Evolutionary conservation across 2,797 vertebrate genomes (phyloP), one percentile per base, ranked within the genome.

Genomic region (Zonotrichia albicollis): DNA sequence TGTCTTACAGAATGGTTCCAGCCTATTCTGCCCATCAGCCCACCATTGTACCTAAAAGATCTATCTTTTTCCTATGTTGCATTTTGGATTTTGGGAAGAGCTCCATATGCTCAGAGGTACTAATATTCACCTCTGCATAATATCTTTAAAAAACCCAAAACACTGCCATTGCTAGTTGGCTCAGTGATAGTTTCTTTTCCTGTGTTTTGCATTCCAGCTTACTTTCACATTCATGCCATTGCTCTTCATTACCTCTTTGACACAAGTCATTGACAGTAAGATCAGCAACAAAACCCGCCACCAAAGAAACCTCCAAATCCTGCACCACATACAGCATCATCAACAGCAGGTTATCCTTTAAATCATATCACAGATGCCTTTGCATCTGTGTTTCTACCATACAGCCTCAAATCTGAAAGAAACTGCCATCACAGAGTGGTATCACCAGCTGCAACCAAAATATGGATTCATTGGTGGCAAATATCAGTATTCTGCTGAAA

Each of bases 371-470:
- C 95, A 96, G 95, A 96, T 95, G 94, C 60, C 50, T 91, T 93
- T 96, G 85, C 95, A 95, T 95, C 96, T 96, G 95, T 95, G 95
- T 95, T 96, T 96, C 90, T 71, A 60, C 80, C 89, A 83, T 91
- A 71, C 65, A 95, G 75, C 84, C 62, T 87, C 67, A 86, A 94
- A 89, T 93, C 80, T 87, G 83, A 96, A 92, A 78, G 94, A 95
- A 96, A 54, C 95, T 95, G 94, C 80, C 88, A 86, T 93, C 77
- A 48, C 70, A 55, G 76, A 70, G 70, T 60, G 77, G 36, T 57
- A 73, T 88, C 93, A 88, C 94, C 64, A 9, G 87, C 91, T 97
- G 95, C 87, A 89, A 27, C 60, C 50, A 40, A 54, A 88, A 65
- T 67, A 60, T 15, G 86, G 64, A 67, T 36, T 91, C 38, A 74